Percentiles rank a stretch among this genome's conserved stretches.
Evolutionary conservation across 30 jellyfish, hydroid and myxozoan species (phyloP).

Genomic region (Aurelia sp.): DNA sequence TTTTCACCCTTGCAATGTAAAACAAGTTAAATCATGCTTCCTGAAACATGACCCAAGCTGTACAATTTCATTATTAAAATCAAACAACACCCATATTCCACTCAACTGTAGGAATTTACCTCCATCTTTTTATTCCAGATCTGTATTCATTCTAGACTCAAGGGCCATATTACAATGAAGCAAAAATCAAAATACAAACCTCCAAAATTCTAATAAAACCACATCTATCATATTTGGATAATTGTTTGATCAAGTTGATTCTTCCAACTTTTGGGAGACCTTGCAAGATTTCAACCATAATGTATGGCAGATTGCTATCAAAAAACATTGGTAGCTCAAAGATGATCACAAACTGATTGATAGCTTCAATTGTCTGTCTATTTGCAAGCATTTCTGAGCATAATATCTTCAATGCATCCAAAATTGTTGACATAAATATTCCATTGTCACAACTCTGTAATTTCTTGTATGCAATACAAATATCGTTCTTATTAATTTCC

Average conservation of each 20-base stretch:
- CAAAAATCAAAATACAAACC: not conserved
- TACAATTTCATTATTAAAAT: no score
- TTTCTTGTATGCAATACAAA: conserved; percentile 18
- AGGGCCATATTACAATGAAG: no score
- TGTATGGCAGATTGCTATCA: conserved; percentile 32
- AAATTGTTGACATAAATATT: conserved; percentile 17
- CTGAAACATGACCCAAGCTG: no score
- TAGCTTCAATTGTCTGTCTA: not conserved
- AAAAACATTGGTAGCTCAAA: conserved; percentile 50
- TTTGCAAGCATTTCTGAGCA: conserved; percentile 29
- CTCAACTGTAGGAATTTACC: no score
- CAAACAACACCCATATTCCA: no score
- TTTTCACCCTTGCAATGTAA: no score
- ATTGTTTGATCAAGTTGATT: not conserved
- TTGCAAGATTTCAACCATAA: conserved; percentile 18
- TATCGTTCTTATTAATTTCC: conserved; percentile 11
- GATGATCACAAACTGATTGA: conserved; percentile 34
- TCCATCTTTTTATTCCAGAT: no score
- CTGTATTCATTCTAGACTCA: no score
- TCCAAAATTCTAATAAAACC: conserved; percentile 20
- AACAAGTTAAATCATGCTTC: no score
- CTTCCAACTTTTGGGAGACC: conserved; percentile 18
- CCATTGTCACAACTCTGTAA: conserved; percentile 30
- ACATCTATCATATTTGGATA: conserved; percentile 37
- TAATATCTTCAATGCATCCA: conserved; percentile 43